Base-by-base conservation (phyloP, 2,113 vertebrate genomes). In the Phylloscopus trochilus region DNA sequence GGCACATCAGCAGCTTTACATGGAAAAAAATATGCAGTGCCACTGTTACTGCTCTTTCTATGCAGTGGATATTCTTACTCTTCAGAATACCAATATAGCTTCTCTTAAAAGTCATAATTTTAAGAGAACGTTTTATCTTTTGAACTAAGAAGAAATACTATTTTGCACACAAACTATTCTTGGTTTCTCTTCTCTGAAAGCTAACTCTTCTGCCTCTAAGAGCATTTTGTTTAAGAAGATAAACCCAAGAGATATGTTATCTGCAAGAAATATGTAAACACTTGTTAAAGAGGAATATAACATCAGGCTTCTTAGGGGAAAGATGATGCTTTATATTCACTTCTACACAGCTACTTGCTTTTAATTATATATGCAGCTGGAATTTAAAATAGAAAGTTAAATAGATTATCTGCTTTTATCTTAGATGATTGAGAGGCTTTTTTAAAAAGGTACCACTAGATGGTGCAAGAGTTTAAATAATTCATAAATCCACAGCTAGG, bases 151-250 rank as follows among this genome's bases (percentile, higher is more conserved):
- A n/a, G 28, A 9, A 79, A 21, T 47, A 66, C 24, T 59, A 35
- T 33, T 59, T 83, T 23, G 15, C 60, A 17, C 28, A 56, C n/a
- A 68, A 87, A 30, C 2, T 62, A 6, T 10, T 90, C 68, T 70
- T 87, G 3, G 16, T 96, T 95, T 89, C 86, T 92, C 87, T 85
- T 97, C 96, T 20, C 97, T 97, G 62, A 97, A 96, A 93, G 93
- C 30, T 98, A 98, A 70, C 17, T 97, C 67, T 97, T 95, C 7
- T 98, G 98, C n/a, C 97, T 98, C 91, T 83, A 94, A 97, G 23
- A 98, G 84, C 76, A 96, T 93, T 56, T 80, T 98, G 10, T 68
- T 90, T 97, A 97, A 90, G 97, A 74, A 98, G 69, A 97, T 97
- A 39, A 97, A 90, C 58, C 97, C 95, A 98, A 83, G 98, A 98